These are phyloP conservation scores for Drosophila atripex DNA, from an alignment of 2,888 invertebrate genomes.

Conservation along the genomic window DNA sequence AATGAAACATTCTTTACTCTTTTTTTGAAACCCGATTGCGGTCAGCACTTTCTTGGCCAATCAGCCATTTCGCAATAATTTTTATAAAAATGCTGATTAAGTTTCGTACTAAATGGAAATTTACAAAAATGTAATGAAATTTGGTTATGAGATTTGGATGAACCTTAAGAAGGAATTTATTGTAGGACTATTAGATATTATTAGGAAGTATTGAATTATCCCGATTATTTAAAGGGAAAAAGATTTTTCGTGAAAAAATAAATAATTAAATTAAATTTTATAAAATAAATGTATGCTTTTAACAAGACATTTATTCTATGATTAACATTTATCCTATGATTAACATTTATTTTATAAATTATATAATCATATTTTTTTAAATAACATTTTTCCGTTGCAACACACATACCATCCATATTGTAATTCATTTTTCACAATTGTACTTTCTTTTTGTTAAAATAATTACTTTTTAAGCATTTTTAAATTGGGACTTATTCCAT, in stretches of 20 bases:
- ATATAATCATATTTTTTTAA: background rate
- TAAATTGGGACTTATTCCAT: background rate
- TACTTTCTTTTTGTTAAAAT: background rate
- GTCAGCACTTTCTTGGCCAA: conserved; percentile 47
- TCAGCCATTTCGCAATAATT: conserved; percentile 61
- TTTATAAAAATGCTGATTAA: conserved; percentile 59
- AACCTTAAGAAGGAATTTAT: background rate
- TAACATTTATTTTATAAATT: background rate
- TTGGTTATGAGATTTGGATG: background rate
- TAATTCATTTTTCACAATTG: conserved; percentile 47
- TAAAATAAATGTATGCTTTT: too few relatives aligned
- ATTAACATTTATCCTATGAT: background rate
- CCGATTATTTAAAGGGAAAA: too few relatives aligned
- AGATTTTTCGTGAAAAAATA: too few relatives aligned
- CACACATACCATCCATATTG: conserved; percentile 62
- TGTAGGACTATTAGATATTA: too few relatives aligned
- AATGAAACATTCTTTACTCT: conserved; percentile 33
- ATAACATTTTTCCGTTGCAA: background rate
- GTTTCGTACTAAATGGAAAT: conserved; percentile 20
- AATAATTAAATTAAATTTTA: too few relatives aligned
- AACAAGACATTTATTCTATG: too few relatives aligned
- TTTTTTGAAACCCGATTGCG: conserved; percentile 30
- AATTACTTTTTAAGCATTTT: conserved; percentile 28
- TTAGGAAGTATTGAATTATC: too few relatives aligned
- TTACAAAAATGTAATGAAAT: conserved; percentile 12